These are phyloP conservation scores for Grapholita molesta DNA, from an alignment of 1,140 invertebrate species.

Conservation along the genomic window DNA sequence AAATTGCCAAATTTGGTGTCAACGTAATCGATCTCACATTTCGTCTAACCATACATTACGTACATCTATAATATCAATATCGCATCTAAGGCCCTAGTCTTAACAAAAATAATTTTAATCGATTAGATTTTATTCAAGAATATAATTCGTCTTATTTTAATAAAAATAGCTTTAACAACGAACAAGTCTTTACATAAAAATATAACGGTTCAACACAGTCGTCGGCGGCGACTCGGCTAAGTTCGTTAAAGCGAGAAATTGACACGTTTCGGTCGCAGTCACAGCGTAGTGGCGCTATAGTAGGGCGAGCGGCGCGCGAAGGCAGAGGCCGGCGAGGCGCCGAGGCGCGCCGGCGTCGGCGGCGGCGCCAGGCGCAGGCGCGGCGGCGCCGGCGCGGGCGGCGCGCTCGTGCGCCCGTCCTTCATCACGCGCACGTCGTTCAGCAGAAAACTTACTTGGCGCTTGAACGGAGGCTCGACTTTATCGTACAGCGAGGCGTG, in stretches of 20 bases:
- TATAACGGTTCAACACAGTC: slow-evolving; percentile 64
- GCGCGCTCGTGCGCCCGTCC: slow-evolving; percentile 79
- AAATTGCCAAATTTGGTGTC: slow-evolving; percentile 51
- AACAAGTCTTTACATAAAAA: slow-evolving; percentile 69
- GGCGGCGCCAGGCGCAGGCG: slow-evolving; percentile 27
- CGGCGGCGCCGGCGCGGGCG: slow-evolving; percentile 31
- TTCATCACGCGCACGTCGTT: slow-evolving; percentile 86
- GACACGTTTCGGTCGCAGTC: slow-evolving; percentile 57
- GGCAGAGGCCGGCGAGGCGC: slow-evolving; percentile 23
- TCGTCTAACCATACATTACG: slow-evolving; percentile 53
- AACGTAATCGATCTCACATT: slow-evolving; percentile 62
- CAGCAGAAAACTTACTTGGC: slow-evolving; percentile 90
- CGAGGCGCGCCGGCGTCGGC: slow-evolving; percentile 31
- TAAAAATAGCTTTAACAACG: slow-evolving; percentile 72
- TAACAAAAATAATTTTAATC: slow-evolving; percentile 64
- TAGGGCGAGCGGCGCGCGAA: slow-evolving; percentile 34
- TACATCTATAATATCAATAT: slow-evolving; percentile 55
- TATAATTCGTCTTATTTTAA: slow-evolving; percentile 67
- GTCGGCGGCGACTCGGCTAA: slow-evolving; percentile 52
- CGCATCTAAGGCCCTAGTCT: slow-evolving; percentile 61
- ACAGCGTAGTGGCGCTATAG: slow-evolving; percentile 69
- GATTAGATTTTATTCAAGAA: slow-evolving; percentile 61
- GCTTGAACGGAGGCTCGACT: slow-evolving; percentile 83
- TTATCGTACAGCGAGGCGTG: slow-evolving; percentile 81
- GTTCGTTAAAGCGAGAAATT: slow-evolving; percentile 70